Percentiles rank a stretch among this genome's conserved stretches.
These are phyloP conservation scores for Acyrthosiphon pisum DNA, from an alignment of 1,140 invertebrate species.

Conservation along the genomic window DNA sequence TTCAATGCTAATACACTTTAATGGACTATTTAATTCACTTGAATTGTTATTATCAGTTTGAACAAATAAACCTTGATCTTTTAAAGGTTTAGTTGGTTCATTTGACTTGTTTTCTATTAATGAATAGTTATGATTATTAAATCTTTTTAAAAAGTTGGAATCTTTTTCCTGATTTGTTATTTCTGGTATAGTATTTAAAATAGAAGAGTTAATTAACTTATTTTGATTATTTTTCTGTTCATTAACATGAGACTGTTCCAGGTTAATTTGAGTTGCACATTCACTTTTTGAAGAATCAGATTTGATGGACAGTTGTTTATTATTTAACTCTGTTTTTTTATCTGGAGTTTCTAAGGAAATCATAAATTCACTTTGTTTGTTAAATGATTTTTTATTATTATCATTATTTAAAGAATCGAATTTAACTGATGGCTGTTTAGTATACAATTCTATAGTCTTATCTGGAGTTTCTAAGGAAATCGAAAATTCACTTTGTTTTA, in stretches of 20 bases:
- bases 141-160: constrained; percentile 14
- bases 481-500: background rate
- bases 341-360: background rate
- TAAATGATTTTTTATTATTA: background rate
- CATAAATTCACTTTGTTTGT: background rate
- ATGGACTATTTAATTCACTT: background rate
- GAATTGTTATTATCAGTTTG: constrained; percentile 2
- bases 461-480: constrained; percentile 2
- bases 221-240: constrained; percentile 20
- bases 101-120: background rate
- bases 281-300: background rate
- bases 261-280: background rate
- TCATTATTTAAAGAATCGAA: background rate
- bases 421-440: background rate
- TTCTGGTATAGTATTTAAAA: background rate
- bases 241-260: background rate
- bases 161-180: background rate
- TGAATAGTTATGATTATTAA: constrained; percentile 29
- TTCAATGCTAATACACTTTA: constrained; percentile 17
- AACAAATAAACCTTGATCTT: background rate
- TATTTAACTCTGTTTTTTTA: background rate
- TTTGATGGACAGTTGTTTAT: background rate
- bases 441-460: background rate
- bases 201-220: background rate
- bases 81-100: constrained; percentile 2